phyloP scores from a whole-genome alignment of 2,797 vertebrate genomes.

The Crocodylus rhombifer region DNA sequence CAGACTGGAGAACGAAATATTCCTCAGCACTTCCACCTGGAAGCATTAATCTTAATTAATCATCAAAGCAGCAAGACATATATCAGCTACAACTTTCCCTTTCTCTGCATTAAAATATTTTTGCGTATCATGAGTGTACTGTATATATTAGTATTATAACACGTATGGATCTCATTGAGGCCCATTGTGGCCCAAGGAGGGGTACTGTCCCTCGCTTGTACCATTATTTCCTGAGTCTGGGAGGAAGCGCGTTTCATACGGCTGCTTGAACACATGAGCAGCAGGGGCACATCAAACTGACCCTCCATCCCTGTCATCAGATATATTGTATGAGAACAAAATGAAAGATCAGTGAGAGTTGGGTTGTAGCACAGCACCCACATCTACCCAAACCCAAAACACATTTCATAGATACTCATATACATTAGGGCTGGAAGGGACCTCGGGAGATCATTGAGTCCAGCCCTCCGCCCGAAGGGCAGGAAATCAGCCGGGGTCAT shows the following conservation, averaged over 20 bases:
- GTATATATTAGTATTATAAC: background rate
- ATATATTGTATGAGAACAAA: too few species aligned
- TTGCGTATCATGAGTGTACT: background rate
- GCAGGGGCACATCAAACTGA: too few species aligned
- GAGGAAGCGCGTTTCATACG: background rate
- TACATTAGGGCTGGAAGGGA: too few species aligned
- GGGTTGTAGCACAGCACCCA: too few species aligned
- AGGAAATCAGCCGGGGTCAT: too few species aligned
- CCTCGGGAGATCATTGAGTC: too few species aligned
- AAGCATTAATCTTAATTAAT: background rate
- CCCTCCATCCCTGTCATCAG: too few species aligned
- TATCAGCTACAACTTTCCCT: background rate
- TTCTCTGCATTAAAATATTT: background rate
- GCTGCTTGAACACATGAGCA: background rate
- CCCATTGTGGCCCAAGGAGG: too few species aligned
- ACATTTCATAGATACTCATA: too few species aligned
- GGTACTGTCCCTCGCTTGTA: background rate
- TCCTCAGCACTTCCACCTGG: background rate
- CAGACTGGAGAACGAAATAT: background rate
- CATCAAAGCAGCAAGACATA: background rate
- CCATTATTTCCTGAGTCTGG: accelerated
- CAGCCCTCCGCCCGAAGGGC: too few species aligned
- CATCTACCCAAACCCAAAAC: too few species aligned
- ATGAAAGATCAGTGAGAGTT: too few species aligned
- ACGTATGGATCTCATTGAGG: background rate